These are phyloP conservation scores for Hemicordylus capensis DNA, from an alignment of 2,113 vertebrate species.

Conservation along the genomic window DNA sequence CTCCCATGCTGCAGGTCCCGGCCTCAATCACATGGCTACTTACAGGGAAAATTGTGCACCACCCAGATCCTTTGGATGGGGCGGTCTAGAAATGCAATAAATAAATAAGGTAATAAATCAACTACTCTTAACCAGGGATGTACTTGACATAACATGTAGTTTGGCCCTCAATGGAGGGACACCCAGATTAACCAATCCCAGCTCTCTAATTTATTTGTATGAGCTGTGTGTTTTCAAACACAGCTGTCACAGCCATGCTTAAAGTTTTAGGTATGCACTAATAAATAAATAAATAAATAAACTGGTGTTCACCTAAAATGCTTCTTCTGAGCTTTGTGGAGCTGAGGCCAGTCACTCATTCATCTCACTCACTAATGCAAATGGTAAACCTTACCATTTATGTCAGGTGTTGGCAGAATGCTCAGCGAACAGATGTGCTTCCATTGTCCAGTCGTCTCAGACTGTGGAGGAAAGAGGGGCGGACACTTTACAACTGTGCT, in stretches of 20 bases:
- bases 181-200: neutral
- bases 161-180: too few relatives aligned
- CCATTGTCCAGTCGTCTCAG: conserved; percentile 80
- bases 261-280: neutral
- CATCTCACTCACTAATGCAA: neutral
- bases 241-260: neutral
- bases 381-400: conserved; percentile 77
- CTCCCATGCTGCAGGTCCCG: too few relatives aligned
- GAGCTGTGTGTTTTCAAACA: neutral
- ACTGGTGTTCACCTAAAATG: neutral
- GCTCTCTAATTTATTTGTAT: too few relatives aligned
- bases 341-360: neutral
- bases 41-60: too few relatives aligned
- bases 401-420: conserved; percentile 76
- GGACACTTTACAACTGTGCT: neutral
- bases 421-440: conserved; percentile 75
- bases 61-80: too few relatives aligned
- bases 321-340: neutral
- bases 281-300: neutral
- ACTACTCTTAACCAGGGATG: too few relatives aligned
- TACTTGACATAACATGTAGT: too few relatives aligned
- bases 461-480: conserved; percentile 42
- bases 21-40: too few relatives aligned
- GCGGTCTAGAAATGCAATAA: too few relatives aligned
- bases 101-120: too few relatives aligned